phyloP scores from a whole-genome alignment of 2,797 vertebrate species.

The Acanthurus leucopareius region DNA sequence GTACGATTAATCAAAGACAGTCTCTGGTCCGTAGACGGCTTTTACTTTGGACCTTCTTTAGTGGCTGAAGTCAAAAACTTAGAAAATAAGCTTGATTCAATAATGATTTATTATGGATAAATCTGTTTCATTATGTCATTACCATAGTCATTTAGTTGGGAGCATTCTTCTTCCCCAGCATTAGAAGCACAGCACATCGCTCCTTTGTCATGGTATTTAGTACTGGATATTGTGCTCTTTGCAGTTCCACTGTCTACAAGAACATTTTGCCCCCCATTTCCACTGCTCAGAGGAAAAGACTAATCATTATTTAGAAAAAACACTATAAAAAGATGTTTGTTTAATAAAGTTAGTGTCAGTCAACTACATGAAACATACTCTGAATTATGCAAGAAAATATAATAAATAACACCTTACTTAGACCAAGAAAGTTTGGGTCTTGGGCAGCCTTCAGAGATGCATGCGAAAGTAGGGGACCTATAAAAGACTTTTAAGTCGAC shows the following conservation, averaged over 20 bases:
- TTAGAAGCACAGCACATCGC: slow-evolving; percentile 91
- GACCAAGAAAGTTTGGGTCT: slow-evolving; percentile 81
- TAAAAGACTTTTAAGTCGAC: accelerated
- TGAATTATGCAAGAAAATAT: background rate
- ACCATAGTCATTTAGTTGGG: slow-evolving; percentile 90
- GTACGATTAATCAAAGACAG: background rate
- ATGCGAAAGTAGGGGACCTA: slow-evolving; percentile 41
- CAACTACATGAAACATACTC: background rate
- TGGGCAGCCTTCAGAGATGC: slow-evolving; percentile 86
- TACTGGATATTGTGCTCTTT: background rate
- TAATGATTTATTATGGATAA: background rate
- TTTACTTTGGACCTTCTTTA: background rate
- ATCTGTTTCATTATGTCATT: slow-evolving; percentile 55
- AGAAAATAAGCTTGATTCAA: background rate
- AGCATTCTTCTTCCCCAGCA: slow-evolving; percentile 88
- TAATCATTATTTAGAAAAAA: background rate
- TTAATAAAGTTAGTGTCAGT: background rate
- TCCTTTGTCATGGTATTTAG: accelerated
- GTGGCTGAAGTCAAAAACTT: background rate
- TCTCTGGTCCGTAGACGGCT: background rate
- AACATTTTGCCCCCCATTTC: accelerated
- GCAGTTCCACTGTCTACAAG: accelerated
- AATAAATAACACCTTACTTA: slow-evolving; percentile 58
- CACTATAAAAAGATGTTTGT: background rate
- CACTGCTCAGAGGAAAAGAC: slow-evolving; percentile 33